Conservation (phyloP, 1,140 invertebrate genomes). For the Hetaerina americana region DNA sequence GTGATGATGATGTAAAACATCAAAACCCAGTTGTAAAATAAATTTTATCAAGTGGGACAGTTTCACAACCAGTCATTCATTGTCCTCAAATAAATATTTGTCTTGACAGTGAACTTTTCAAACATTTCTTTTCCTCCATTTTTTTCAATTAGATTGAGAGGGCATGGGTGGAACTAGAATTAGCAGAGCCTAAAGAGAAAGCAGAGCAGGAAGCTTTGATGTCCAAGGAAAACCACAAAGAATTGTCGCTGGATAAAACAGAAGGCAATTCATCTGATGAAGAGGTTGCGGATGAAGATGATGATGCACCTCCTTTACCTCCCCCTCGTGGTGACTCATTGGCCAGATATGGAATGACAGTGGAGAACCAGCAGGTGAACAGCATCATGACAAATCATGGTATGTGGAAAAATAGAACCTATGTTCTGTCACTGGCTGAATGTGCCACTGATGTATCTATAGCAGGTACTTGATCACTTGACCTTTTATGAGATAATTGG, state of each 20-base stretch:
- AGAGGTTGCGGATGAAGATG: slow-evolving; percentile 6
- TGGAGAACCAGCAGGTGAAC: neutral
- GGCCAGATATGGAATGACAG: neutral
- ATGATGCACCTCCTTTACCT: slow-evolving; percentile 13
- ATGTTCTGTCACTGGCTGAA: too few species aligned
- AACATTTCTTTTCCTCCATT: too few species aligned
- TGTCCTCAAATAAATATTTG: too few species aligned
- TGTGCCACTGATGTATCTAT: too few species aligned
- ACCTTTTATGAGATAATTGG: too few species aligned
- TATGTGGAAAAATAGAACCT: too few species aligned
- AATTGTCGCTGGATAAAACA: neutral
- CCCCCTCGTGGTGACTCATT: slow-evolving; percentile 10
- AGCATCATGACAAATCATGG: neutral
- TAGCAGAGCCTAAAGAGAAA: neutral
- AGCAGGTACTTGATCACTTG: too few species aligned
- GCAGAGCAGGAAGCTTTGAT: neutral
- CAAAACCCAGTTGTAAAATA: too few species aligned
- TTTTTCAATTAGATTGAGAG: neutral
- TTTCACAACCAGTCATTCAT: too few species aligned
- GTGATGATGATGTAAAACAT: too few species aligned
- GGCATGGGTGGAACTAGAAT: neutral
- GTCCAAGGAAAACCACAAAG: neutral
- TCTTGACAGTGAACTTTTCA: too few species aligned
- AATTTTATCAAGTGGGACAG: too few species aligned
- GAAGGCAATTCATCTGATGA: neutral